A percentile compares a stretch with the other conserved stretches of the same genome.
These are phyloP conservation scores for Euglossa dilemma DNA, from an alignment of 1,140 invertebrate species.

Conservation along the genomic window DNA sequence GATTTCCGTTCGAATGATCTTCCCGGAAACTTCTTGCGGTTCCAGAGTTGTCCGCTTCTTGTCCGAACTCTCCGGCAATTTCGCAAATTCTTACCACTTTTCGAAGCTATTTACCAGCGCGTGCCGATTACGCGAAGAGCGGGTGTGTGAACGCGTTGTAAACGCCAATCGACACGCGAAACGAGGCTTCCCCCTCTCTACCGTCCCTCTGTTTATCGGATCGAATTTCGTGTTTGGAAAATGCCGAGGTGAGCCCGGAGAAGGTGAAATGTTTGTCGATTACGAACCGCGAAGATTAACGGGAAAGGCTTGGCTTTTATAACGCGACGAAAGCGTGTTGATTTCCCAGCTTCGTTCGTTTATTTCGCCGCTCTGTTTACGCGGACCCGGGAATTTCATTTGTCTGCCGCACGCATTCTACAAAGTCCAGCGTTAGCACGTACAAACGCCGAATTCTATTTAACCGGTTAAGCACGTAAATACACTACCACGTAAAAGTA, in stretches of 20 bases:
- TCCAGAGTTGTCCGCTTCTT: too few species aligned
- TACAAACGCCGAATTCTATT: neutral
- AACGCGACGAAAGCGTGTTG: neutral
- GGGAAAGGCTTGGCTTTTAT: neutral
- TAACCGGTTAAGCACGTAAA: neutral
- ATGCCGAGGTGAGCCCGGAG: neutral
- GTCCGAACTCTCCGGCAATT: too few species aligned
- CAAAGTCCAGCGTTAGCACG: neutral
- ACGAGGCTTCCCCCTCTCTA: neutral
- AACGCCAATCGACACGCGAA: neutral
- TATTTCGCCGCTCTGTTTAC: neutral
- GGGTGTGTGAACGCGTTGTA: too few species aligned
- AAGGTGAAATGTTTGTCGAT: neutral
- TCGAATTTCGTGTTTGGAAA: neutral
- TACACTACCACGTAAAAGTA: neutral
- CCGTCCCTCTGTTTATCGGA: neutral
- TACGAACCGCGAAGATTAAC: neutral
- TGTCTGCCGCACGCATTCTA: neutral
- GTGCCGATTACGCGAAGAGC: too few species aligned
- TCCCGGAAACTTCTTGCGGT: too few species aligned
- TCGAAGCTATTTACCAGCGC: too few species aligned
- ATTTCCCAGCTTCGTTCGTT: neutral
- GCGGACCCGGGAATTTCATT: conserved; percentile 3
- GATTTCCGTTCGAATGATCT: too few species aligned
- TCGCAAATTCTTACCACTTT: too few species aligned